Base-by-base conservation (phyloP, 2,113 vertebrate species). In the Benitochromis conjunctus region DNA sequence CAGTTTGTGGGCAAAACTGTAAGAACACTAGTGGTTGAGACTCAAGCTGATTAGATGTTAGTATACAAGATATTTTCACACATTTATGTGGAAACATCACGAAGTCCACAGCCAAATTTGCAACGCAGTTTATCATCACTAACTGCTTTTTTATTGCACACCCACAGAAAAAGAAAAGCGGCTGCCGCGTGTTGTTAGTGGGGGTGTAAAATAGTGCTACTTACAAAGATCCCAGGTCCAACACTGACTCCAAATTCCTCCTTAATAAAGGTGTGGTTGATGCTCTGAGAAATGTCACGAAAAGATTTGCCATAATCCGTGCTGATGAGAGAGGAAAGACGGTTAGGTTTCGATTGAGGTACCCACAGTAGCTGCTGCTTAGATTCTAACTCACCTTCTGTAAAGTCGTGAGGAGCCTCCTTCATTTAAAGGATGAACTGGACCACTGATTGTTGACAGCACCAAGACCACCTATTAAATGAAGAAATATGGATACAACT, bases 271-370 rank as follows among this genome's bases (percentile, higher is more conserved):
- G 95, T 96, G 91, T 95, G 93, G 91, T 95, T 96, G 92, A 97
- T 96, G 66, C 81, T 92, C n/a, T 92, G 71, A n/a, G 96, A 96
- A 82, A 96, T 95, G 82, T 97, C 96, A 55, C 91, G 93, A 85
- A 97, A 97, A 58, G 95, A 96, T 87, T 97, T 97, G n/a, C 96
- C 96, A 54, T 96, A 97, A 91, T 97, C 95, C 56, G 94, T 94
- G 58, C 96, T 97, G 89, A 26, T 26, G 88, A 43, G 71, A 91
- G 80, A 81, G 46, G 19, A 6, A 79, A 83, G 26, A 62, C 5
- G 21, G 3, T 41, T 31, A 76, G 1, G 1, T 10, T 53, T 21
- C 4, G 5, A 62, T n/a, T 12, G 7, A 53, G 11, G 8, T 77
- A 18, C 14, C 2, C 26, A 24, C 4, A 3, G 26, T 38, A 38